Evolutionary conservation across 2,888 invertebrate genomes (phyloP).

Genomic region (Mesoligia furuncula): DNA sequence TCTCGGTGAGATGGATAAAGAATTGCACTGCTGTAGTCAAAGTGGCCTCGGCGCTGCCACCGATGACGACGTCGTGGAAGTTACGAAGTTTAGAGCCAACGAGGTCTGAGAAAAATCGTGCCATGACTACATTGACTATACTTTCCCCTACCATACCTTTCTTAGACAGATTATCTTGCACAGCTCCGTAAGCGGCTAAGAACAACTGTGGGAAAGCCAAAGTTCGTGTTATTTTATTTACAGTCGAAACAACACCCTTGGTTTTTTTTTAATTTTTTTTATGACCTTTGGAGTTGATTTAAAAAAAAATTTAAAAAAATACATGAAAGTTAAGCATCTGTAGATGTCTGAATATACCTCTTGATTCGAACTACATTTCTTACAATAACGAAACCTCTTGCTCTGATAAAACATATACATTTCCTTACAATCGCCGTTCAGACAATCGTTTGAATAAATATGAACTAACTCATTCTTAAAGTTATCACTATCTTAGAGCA

Average conservation of each 20-base stretch:
- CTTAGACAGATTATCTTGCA: background rate
- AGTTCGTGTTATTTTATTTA: background rate
- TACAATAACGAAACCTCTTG: background rate
- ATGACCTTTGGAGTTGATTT: background rate
- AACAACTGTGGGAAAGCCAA: background rate
- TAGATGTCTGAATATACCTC: too few species aligned
- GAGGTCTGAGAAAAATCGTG: background rate
- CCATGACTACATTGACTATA: background rate
- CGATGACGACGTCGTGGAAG: background rate
- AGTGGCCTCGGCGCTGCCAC: background rate
- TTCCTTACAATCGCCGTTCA: conserved; percentile 4
- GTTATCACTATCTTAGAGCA: conserved; percentile 31
- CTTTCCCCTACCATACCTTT: too few species aligned
- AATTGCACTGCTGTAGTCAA: too few species aligned
- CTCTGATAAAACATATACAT: conserved; percentile 19
- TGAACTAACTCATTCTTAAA: conserved; percentile 25
- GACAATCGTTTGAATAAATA: conserved; percentile 24
- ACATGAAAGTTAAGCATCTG: background rate
- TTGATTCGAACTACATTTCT: background rate
- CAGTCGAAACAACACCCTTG: background rate
- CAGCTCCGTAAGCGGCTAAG: background rate
- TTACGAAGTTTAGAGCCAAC: background rate
- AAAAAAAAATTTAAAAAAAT: background rate
- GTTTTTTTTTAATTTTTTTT: background rate
- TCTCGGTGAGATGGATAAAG: too few species aligned